Base-by-base conservation (phyloP, 2,113 vertebrate genomes). In the Quiscalus mexicanus region DNA sequence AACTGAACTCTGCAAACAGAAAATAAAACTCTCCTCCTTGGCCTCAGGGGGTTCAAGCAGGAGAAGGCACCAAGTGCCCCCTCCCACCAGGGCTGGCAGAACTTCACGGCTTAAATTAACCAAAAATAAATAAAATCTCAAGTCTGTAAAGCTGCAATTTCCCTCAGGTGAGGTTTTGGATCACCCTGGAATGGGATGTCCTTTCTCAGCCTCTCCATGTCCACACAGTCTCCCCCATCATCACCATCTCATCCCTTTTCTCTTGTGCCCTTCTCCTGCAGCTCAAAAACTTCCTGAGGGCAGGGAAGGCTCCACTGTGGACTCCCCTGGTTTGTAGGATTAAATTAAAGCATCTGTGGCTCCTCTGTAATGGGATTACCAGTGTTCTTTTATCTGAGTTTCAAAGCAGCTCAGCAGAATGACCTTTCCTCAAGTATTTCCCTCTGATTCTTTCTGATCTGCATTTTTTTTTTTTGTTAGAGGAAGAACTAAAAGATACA, bases 351-450 rank as follows among this genome's bases (percentile, higher is more conserved):
- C 41, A 24, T 24, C 82, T 41, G 23, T 45, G 5, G 2, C 47
- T 55, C 6, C 63, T 58, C 74, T 59, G 45, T 33, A 60, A 83
- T n/a, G 69, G 44, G 33, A 75, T 92, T 73, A 47, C 56, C 69
- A 13, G 24, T 39, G 30, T 31, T 58, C 62, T 84, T 92, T 93
- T 21, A 89, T 89, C 91, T 1, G 5, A 56, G 47, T 83, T 94
- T 94, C 69, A 95, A 93, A 96, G 87, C 16, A 52, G 31, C 71
- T 77, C 73, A 37, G 69, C 45, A 55, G 63, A 87, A 63, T 71
- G 87, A 96, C 93, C 89, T 96, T 95, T 92, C 69, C 65, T 76
- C 59, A 14, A 68, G 73, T 60, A 21, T 79, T 89, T 96, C 85
- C 49, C 83, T 82, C 60, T n/a, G 71, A 47, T 70, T 84, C 78